Conservation (phyloP, 2,113 vertebrate species). For the Leiothrix lutea region DNA sequence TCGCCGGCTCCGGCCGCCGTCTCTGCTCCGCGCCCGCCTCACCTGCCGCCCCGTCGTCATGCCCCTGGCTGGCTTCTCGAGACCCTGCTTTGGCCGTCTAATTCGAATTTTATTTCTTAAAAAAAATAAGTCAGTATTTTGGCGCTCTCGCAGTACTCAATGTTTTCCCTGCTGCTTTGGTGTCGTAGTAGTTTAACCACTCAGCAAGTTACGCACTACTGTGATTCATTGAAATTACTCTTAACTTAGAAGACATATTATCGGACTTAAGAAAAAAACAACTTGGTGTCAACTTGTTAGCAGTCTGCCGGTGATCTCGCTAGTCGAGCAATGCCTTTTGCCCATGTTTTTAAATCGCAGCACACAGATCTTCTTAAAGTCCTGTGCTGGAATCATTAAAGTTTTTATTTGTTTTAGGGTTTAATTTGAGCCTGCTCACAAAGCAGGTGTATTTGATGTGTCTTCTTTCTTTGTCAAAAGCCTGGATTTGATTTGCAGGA, state of each 20-base stretch:
- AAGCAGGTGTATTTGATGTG: background rate
- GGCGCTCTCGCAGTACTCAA: accelerated
- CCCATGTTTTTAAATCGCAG: accelerated
- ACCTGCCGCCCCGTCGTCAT: background rate
- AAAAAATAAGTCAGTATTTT: accelerated
- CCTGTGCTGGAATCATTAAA: background rate
- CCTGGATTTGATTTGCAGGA: background rate
- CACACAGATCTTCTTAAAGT: background rate
- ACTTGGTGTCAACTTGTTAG: background rate
- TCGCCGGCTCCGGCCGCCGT: background rate
- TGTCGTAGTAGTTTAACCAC: background rate
- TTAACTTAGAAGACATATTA: background rate
- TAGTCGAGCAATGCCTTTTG: background rate
- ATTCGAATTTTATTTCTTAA: background rate
- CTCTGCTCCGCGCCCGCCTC: background rate
- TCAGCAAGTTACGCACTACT: accelerated
- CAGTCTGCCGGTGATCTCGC: background rate
- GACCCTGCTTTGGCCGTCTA: accelerated
- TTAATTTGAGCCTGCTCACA: background rate
- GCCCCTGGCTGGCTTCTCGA: background rate
- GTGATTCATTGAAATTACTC: background rate
- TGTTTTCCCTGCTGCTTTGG: background rate
- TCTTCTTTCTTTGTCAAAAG: background rate
- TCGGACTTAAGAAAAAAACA: background rate
- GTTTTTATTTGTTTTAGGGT: background rate